Percentiles rank a stretch among this genome's conserved stretches.
These are phyloP conservation scores for Drosophila melanogaster DNA, from an alignment of 1,140 invertebrate species.

Conservation along the genomic window DNA sequence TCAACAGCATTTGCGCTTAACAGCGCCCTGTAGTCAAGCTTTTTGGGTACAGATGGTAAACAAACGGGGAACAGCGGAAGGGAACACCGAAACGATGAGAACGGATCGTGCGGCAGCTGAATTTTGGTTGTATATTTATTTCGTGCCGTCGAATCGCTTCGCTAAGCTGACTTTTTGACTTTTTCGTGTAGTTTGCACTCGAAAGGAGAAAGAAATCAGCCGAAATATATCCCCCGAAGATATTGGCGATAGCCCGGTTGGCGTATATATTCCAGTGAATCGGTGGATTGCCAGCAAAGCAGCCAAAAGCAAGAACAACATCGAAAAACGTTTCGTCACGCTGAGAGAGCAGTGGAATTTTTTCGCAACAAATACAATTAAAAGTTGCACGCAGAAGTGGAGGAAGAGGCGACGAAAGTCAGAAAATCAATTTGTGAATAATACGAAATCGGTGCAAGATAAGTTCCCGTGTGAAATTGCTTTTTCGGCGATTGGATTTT, in stretches of 20 bases:
- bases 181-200: constrained; percentile 34
- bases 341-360: constrained; percentile 65
- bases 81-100: constrained; percentile 13
- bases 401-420: constrained; percentile 14
- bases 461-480: constrained; percentile 16
- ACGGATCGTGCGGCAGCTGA: constrained; percentile 32
- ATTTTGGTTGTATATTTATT: constrained; percentile 73
- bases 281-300: constrained; percentile 24
- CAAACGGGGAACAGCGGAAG: constrained; percentile 29
- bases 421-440: constrained; percentile 47
- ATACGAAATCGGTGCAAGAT: constrained; percentile 37
- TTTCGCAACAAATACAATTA: constrained; percentile 37
- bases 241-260: constrained; percentile 5
- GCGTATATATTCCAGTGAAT: constrained; percentile 39
- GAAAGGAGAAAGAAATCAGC: constrained; percentile 2
- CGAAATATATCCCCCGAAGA: constrained; percentile 4
- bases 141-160: constrained; percentile 60
- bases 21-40: constrained; percentile 18
- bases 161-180: constrained; percentile 43
- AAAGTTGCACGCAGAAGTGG: constrained; percentile 9
- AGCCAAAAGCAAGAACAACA: constrained; percentile 12
- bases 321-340: constrained; percentile 68
- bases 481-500: constrained; percentile 59
- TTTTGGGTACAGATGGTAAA: constrained; percentile 51
- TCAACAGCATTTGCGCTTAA: constrained; percentile 7